phyloP scores from a whole-genome alignment of 2,888 invertebrate genomes.

The Apodemia zela region DNA sequence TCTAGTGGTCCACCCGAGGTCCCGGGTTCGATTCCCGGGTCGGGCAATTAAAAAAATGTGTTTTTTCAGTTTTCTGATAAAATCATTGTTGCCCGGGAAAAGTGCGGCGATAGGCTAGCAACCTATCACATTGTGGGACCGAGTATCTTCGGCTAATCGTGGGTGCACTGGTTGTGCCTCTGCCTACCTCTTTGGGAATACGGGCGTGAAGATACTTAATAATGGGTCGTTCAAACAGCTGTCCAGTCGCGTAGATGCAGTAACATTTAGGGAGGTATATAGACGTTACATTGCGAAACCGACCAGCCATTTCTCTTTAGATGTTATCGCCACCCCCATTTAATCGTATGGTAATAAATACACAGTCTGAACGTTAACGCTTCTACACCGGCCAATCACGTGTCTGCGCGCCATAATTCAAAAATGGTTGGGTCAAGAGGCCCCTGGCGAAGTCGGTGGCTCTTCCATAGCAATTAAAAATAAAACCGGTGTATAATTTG shows the following conservation, averaged over 20 bases:
- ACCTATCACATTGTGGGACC: no score
- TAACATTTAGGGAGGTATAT: constrained; percentile 24
- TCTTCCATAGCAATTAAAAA: constrained; percentile 74
- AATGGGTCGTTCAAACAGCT: no score
- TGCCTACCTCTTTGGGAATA: no score
- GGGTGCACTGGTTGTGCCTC: no score
- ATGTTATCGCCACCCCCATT: constrained; percentile 46
- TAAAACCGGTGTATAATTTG: constrained; percentile 73
- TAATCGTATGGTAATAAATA: constrained; percentile 47
- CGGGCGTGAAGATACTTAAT: no score
- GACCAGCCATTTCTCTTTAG: constrained; percentile 39
- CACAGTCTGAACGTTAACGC: constrained; percentile 43
- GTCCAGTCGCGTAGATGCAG: neutral
- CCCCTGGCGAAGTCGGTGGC: constrained; percentile 73
- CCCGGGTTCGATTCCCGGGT: no score
- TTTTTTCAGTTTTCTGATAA: no score
- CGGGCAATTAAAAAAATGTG: no score
- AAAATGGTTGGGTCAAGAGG: constrained; percentile 61
- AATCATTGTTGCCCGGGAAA: no score
- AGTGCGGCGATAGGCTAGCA: no score
- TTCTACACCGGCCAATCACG: constrained; percentile 64
- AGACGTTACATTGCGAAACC: constrained; percentile 29
- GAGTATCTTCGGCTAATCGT: no score
- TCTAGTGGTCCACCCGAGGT: no score
- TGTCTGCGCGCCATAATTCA: constrained; percentile 70